Evolutionary conservation across 2,797 vertebrate genomes (phyloP).

Genomic region (Characodon lateralis): DNA sequence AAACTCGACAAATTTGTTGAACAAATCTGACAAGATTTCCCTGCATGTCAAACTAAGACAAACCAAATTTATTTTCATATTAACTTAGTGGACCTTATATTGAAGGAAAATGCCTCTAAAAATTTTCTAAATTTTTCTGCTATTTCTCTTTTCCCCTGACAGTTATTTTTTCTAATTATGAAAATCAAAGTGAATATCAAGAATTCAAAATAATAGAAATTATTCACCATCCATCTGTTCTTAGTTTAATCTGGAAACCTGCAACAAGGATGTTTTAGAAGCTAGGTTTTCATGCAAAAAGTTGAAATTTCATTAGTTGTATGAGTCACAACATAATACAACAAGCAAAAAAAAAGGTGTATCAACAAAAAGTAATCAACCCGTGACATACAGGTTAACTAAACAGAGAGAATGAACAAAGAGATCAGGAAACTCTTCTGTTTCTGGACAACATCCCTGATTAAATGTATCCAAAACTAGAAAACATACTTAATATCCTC

Average conservation of each 20-base stretch:
- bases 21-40: not conserved
- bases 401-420: no score
- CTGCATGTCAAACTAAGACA: no score
- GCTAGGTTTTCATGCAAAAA: not conserved
- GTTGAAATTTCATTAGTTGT: not conserved
- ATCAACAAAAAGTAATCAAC: conserved; percentile 19
- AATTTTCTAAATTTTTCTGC: not conserved
- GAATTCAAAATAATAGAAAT: not conserved
- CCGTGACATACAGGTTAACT: conserved; percentile 1
- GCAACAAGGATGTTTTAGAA: not conserved
- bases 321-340: conserved; percentile 16
- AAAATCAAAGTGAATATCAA: not conserved
- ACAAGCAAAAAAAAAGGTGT: conserved; percentile 18
- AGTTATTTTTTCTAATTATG: not conserved
- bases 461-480: not conserved
- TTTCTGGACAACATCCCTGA: not conserved
- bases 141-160: not conserved
- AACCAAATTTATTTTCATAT: not conserved
- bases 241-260: not conserved
- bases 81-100: not conserved
- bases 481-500: no score
- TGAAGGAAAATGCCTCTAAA: not conserved
- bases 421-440: not conserved
- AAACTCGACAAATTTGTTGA: not conserved
- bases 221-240: not conserved